Base-by-base conservation (phyloP, 2,888 invertebrate species). In the Dynastes hyllus region DNA sequence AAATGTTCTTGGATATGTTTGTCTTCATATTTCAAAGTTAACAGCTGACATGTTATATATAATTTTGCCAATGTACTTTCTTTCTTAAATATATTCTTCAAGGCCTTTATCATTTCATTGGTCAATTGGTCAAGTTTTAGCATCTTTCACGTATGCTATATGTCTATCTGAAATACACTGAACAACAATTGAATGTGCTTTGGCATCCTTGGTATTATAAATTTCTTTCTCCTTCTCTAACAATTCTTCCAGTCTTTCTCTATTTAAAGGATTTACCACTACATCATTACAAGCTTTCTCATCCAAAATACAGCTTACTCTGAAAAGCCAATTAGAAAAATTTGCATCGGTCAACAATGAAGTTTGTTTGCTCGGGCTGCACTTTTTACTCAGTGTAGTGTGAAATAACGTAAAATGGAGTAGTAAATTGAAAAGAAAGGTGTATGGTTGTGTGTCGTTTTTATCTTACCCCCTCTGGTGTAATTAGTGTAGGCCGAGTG, bases 1-100 rank as follows among this genome's bases (percentile, higher is more conserved):
- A 84, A 84, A 78, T 83, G 81, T 67, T 84, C 82, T 16, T 32
- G 65, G 11, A 66, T 11, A 66, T 66, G 32, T 66, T 11, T 66
- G 37, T 37, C 65, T 66, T 37, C 65, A 66, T 16, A 66, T 66
- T 66, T 66, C 66, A 40, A 65, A 65, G 63, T 65, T 65, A 65
- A 67, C 16, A 45, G 40, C n/a, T 45, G 40, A 67, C 66, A 45
- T 45, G 16, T 40, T 40, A 67, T 67, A n/a, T 67, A 67, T 45
- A 67, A 45, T 67, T 67, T 67, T 45, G 66, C 40, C 66, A 67
- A 16, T 13, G 66, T 67, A 45, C 40, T 67, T n/a, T 40, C 50
- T 40, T 40, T 67, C 40, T 67, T 45, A 67, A 67, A 67, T 67
- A 67, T 67, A 40, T 40, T 67, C 40, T 66, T 66, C 16, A 67